Percentiles rank a stretch among this genome's conserved stretches.
These are phyloP conservation scores for Turritopsis dohrnii DNA, from an alignment of 30 jellyfish, hydroid and myxozoan genomes.

Conservation along the genomic window DNA sequence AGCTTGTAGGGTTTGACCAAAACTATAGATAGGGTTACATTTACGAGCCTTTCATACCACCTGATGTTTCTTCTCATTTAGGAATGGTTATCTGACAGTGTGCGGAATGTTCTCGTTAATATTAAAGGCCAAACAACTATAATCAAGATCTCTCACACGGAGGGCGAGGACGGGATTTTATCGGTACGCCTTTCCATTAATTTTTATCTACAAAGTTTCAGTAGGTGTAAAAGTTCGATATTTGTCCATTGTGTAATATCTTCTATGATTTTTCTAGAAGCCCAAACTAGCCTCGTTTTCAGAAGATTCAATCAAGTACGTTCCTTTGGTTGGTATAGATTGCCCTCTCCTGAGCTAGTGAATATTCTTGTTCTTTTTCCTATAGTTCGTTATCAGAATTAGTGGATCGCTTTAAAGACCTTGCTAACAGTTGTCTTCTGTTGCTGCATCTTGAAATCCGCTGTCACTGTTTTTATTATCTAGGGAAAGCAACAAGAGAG, in stretches of 20 bases:
- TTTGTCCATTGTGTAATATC: too few relatives aligned
- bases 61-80: too few relatives aligned
- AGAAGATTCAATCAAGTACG: slow-evolving; percentile 44
- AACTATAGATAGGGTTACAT: too few relatives aligned
- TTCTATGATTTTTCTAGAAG: too few relatives aligned
- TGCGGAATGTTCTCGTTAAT: slow-evolving; percentile 43
- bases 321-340: too few relatives aligned
- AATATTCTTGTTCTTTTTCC: too few relatives aligned
- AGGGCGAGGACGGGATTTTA: slow-evolving; percentile 21
- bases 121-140: slow-evolving; percentile 53
- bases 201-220: too few relatives aligned
- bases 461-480: slow-evolving; percentile 82
- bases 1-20: too few relatives aligned
- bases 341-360: neutral
- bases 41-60: too few relatives aligned
- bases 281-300: slow-evolving; percentile 56
- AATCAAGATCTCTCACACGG: slow-evolving; percentile 39
- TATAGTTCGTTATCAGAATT: slow-evolving; percentile 47
- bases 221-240: too few relatives aligned
- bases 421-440: slow-evolving; percentile 69
- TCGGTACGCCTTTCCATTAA: slow-evolving; percentile 24
- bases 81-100: slow-evolving; percentile 75
- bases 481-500: slow-evolving; percentile 88
- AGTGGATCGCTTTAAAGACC: slow-evolving; percentile 65
- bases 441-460: slow-evolving; percentile 91